Percentiles rank a stretch among this genome's conserved stretches.
These are phyloP conservation scores for Thalpophila matura DNA, from an alignment of 2,888 invertebrate species.

Conservation along the genomic window DNA sequence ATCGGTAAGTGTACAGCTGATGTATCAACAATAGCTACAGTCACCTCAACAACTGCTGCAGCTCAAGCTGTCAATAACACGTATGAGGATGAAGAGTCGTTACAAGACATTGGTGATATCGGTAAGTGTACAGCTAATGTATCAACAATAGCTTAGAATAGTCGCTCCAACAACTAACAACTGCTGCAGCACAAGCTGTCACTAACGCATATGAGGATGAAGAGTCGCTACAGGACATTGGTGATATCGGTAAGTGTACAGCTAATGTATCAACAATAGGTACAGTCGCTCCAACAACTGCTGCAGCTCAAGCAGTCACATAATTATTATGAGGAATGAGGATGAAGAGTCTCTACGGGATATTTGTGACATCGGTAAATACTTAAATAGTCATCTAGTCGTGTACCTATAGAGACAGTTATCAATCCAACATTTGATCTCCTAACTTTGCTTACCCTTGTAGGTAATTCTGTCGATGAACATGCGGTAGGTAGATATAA, in stretches of 20 bases:
- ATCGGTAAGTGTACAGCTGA: conserved; percentile 69
- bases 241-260: conserved; percentile 75
- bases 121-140: background rate
- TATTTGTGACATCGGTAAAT: no score
- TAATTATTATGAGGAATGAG: no score
- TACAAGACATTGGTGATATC: no score
- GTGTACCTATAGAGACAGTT: no score
- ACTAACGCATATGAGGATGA: conserved; percentile 73
- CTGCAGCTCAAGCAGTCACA: background rate
- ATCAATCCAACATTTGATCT: no score
- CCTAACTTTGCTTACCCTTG: no score
- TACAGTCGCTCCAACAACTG: background rate
- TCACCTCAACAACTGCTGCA: background rate
- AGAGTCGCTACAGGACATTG: conserved; percentile 81
- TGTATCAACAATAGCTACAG: background rate
- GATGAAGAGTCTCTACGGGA: no score
- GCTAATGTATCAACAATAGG: background rate
- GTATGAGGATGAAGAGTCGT: no score
- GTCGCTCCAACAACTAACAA: background rate
- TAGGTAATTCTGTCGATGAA: no score
- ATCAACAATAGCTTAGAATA: background rate
- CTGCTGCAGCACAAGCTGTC: conserved; percentile 30
- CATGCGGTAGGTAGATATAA: no score
- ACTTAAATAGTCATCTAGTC: no score
- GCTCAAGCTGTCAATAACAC: no score